Conservation (phyloP, 2,797 vertebrate species). For the Myiotriccus ornatus region DNA sequence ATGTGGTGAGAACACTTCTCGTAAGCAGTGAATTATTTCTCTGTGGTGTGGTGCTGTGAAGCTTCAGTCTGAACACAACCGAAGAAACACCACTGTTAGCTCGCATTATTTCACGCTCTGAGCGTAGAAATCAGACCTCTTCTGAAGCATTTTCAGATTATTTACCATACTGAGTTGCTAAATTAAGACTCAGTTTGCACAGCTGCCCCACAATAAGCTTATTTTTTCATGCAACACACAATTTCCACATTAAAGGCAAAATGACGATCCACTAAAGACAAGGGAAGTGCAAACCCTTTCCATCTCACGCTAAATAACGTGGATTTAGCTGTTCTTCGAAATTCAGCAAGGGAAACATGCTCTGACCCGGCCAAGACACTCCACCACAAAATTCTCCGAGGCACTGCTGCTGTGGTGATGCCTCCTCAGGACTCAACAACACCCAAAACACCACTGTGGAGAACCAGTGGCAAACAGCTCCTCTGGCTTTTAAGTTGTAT, state of each 20-base stretch:
- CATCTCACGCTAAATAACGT: not conserved
- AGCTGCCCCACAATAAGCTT: not conserved
- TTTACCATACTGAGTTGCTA: not conserved
- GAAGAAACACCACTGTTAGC: not conserved
- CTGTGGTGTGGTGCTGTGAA: accelerated
- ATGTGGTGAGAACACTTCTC: not conserved
- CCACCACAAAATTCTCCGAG: not conserved
- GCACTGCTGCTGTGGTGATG: not conserved
- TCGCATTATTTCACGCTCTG: not conserved
- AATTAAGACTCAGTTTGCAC: not conserved
- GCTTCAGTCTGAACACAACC: not conserved
- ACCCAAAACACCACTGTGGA: not conserved
- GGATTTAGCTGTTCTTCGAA: not conserved
- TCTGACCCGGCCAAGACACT: not conserved
- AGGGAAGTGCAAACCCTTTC: not conserved
- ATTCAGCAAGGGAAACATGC: not conserved
- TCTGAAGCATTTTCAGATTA: not conserved
- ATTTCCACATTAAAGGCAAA: not conserved
- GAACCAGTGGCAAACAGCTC: not conserved
- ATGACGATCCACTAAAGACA: accelerated
- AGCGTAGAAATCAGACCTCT: not conserved
- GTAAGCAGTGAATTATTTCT: not conserved
- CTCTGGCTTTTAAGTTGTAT: not conserved
- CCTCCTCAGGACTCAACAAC: not conserved
- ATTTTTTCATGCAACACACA: not conserved